A percentile compares a stretch with the other conserved stretches of the same genome.
Conservation (phyloP, 2,888 invertebrate species). For the Drosophila anceps region DNA sequence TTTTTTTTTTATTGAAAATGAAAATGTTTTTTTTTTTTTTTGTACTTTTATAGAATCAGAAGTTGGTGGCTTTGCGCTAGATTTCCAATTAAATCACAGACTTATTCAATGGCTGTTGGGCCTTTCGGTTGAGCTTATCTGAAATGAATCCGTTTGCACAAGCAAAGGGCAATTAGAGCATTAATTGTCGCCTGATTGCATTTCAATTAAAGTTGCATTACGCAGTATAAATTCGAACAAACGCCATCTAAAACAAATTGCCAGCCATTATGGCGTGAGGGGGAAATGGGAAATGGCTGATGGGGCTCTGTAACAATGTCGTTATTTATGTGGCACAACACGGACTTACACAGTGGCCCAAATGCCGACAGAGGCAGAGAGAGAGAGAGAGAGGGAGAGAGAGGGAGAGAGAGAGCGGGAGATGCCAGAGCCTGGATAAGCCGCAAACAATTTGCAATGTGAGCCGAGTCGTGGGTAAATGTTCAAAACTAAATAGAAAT, state of each 20-base stretch:
- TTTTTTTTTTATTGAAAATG: background rate
- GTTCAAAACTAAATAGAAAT: constrained; percentile 72
- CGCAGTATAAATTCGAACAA: constrained; percentile 58
- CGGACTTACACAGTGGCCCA: constrained; percentile 10
- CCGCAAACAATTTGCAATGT: constrained; percentile 65
- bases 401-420: background rate
- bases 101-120: background rate
- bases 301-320: constrained; percentile 21
- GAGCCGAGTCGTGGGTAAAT: constrained; percentile 45
- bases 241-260: constrained; percentile 65
- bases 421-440: constrained; percentile 61
- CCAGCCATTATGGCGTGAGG: constrained; percentile 48
- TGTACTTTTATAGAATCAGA: background rate
- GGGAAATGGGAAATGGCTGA: background rate
- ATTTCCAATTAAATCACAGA: background rate
- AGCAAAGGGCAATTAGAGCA: constrained; percentile 45
- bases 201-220: constrained; percentile 69
- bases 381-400: constrained; percentile 8
- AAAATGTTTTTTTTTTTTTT: no score
- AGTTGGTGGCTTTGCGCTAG: no score
- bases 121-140: constrained; percentile 17
- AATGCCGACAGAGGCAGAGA: background rate
- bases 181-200: constrained; percentile 59
- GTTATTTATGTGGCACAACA: constrained; percentile 44
- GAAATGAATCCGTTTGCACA: constrained; percentile 33